Evolutionary conservation across 2,888 invertebrate genomes (phyloP), one percentile per base, ranked within the genome.

Genomic region (Slavum lentiscoides): DNA sequence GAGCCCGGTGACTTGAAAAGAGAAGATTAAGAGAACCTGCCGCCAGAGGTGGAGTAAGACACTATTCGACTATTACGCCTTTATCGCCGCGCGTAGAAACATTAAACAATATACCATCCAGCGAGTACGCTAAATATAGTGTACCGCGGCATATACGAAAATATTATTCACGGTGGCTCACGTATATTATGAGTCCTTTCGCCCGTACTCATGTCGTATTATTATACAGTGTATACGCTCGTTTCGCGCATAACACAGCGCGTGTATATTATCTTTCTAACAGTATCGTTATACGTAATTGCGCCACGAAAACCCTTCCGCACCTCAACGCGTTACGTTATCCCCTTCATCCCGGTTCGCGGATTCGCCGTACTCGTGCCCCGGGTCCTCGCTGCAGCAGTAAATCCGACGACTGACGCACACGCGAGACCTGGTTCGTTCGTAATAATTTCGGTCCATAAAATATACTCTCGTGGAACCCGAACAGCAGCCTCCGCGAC

Each of bases 371-470:
- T 30, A 4, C 30, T 2, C 30, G 30, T 2, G 30, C 30, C 4
- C 30, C 30, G 30, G 30, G 30, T 30, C 30, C 4, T 30, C 30
- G 30, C 4, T 30, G 30, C 30, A 30, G 30, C 30, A 30, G 37
- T 17, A 70, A 77, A 77, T 77, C 77, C 77, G 61, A 55, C 59
- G 69, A 62, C 53, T 77, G 69, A 77, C 37, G 62, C 58, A 69
- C 59, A 59, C 62, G 37, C 69, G 49, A 30, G 37, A 66, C 64
- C 15, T 9, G 53, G 13, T 55, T n/a, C 55, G 66, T 74, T 55
- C 55, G 74, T 74, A 66, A n/a, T n/a, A n/a, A 74, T 67, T 67
- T 74, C 55, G 23, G 17, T 11, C 39, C 74, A 66, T 74, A 74
- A 74, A 74, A 66, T 74, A 74, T 66, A 74, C 66, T 66, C 66